These are phyloP conservation scores for Ochropacha duplaris DNA, from an alignment of 2,888 invertebrate species.

Conservation along the genomic window DNA sequence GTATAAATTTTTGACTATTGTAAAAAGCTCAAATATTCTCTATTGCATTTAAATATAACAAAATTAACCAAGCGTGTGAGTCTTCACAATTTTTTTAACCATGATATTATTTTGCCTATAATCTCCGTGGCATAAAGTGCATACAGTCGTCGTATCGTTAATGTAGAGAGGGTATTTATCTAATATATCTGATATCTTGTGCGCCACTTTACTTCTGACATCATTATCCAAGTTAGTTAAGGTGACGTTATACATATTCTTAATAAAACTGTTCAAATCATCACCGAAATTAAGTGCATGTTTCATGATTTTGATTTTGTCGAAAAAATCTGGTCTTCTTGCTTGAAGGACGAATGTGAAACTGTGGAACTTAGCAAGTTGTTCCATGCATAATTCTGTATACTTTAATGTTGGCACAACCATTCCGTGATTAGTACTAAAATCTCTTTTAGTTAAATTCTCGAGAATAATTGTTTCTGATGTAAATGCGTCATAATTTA, in stretches of 20 bases:
- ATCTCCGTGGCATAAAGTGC: slow-evolving; percentile 60
- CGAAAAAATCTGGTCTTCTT: slow-evolving; percentile 41
- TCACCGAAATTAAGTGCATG: slow-evolving; percentile 28
- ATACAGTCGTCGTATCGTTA: slow-evolving; percentile 23
- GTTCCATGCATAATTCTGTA: slow-evolving; percentile 43
- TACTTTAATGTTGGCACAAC: slow-evolving; percentile 46
- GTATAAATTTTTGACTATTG: too few relatives aligned
- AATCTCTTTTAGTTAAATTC: slow-evolving; percentile 50
- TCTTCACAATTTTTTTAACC: slow-evolving; percentile 49
- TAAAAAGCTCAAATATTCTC: too few relatives aligned
- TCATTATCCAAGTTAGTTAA: slow-evolving; percentile 28
- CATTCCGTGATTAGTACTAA: slow-evolving; percentile 39
- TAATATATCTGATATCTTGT: slow-evolving; percentile 22
- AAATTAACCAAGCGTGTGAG: too few relatives aligned
- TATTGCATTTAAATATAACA: too few relatives aligned
- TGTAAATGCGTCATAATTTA: slow-evolving; percentile 42
- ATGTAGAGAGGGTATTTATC: slow-evolving; percentile 34
- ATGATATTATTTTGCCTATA: slow-evolving; percentile 61
- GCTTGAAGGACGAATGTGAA: slow-evolving; percentile 48
- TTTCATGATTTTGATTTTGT: slow-evolving; percentile 35
- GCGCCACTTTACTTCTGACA: slow-evolving; percentile 27
- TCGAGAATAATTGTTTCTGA: slow-evolving; percentile 49
- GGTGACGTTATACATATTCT: slow-evolving; percentile 27
- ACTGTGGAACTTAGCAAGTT: slow-evolving; percentile 59
- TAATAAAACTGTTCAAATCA: slow-evolving; percentile 30